These are phyloP conservation scores for Chauna torquata DNA, from an alignment of 2,113 vertebrate genomes.

Conservation along the genomic window DNA sequence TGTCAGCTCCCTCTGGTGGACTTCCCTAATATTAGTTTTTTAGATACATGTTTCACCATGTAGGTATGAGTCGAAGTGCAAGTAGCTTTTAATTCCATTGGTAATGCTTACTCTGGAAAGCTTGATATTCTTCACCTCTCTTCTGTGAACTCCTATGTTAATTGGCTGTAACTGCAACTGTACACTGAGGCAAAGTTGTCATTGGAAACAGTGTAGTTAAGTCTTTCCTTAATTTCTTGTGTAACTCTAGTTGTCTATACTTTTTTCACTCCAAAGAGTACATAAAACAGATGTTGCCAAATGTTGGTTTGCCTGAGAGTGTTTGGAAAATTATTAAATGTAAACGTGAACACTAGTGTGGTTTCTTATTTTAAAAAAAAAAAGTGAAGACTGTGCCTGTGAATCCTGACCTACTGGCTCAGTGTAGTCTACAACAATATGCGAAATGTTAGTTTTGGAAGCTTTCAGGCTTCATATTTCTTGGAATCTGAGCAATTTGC, in stretches of 20 bases:
- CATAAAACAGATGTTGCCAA: not conserved
- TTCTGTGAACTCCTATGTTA: not conserved
- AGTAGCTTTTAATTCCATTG: not conserved
- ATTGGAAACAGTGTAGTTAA: not conserved
- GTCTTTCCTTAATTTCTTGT: not conserved
- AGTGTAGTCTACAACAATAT: not conserved
- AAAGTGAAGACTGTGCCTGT: not conserved
- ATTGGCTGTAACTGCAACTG: not conserved
- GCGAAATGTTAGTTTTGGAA: not conserved
- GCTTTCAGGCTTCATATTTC: not conserved
- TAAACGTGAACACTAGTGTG: not conserved
- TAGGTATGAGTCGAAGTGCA: fast-evolving
- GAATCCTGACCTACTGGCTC: not conserved
- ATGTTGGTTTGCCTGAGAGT: not conserved
- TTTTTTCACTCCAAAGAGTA: not conserved
- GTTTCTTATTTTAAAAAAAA: not conserved
- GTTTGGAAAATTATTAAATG: not conserved
- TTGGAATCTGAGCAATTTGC: not conserved
- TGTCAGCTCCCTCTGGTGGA: constrained; percentile 50
- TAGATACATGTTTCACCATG: fast-evolving
- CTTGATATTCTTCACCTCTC: not conserved
- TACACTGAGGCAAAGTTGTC: not conserved
- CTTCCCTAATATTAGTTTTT: not conserved
- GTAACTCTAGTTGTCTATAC: not conserved
- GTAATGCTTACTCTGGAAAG: not conserved